A percentile compares a stretch with the other conserved stretches of the same genome.
These are phyloP conservation scores for Platyscapa corneri DNA, from an alignment of 1,140 invertebrate genomes.

Conservation along the genomic window DNA sequence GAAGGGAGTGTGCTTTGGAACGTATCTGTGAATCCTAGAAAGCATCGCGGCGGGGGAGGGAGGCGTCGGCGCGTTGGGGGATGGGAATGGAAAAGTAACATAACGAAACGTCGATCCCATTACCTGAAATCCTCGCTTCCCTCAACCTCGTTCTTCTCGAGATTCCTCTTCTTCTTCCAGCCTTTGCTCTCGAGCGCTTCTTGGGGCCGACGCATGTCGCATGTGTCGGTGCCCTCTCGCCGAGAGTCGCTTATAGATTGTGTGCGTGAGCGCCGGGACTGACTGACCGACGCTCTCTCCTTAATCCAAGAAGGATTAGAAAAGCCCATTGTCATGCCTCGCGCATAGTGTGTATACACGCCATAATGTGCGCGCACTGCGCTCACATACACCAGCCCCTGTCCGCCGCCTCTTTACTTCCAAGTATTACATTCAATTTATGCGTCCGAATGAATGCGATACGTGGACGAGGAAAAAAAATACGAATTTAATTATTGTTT, in stretches of 20 bases:
- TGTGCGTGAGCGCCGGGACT: background rate
- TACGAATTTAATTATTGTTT: background rate
- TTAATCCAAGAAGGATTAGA: conserved; percentile 71
- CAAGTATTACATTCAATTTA: background rate
- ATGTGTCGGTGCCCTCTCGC: too few relatives aligned
- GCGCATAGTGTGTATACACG: conserved; percentile 47
- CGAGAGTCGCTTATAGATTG: background rate
- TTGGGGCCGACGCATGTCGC: too few relatives aligned
- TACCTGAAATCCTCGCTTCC: conserved; percentile 65
- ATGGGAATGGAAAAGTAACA: conserved; percentile 75
- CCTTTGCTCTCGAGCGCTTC: too few relatives aligned
- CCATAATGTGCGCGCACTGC: conserved; percentile 35
- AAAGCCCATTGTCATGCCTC: conserved; percentile 70
- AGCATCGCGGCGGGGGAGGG: conserved; percentile 51
- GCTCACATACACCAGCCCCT: background rate
- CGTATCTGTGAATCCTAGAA: conserved; percentile 62
- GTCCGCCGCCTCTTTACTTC: background rate
- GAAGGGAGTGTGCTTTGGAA: conserved; percentile 58
- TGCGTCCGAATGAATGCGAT: background rate
- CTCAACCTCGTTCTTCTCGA: background rate
- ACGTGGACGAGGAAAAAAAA: background rate
- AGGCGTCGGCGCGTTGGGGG: conserved; percentile 52
- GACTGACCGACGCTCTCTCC: conserved; percentile 57
- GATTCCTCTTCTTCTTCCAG: conserved; percentile 43
- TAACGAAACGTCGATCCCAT: conserved; percentile 75